phyloP scores from a whole-genome alignment of 2,888 invertebrate genomes.

The Nephrotoma appendiculata region DNA sequence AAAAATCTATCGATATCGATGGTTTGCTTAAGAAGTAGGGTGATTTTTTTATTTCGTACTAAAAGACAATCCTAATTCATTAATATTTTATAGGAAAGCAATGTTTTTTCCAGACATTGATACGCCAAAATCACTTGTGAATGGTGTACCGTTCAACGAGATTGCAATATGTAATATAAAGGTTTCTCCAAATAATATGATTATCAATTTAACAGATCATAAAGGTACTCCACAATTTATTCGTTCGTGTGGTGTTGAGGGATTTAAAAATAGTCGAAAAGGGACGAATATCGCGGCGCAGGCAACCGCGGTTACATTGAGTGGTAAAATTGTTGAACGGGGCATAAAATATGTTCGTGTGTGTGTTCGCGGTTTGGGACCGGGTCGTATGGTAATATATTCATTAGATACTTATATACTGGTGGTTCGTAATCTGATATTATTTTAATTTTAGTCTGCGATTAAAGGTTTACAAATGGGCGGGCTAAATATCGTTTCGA shows the following conservation, averaged over 20 bases:
- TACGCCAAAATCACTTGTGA: constrained; percentile 55
- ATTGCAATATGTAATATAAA: constrained; percentile 72
- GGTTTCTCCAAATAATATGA: constrained; percentile 78
- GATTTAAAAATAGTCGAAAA: constrained; percentile 88
- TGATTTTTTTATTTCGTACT: not conserved
- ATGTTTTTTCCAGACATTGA: constrained; percentile 58
- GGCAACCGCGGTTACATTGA: constrained; percentile 72
- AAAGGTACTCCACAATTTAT: constrained; percentile 45
- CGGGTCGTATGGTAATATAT: constrained; percentile 68
- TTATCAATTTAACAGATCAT: constrained; percentile 56
- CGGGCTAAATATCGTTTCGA: constrained; percentile 76
- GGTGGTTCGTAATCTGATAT: too few relatives aligned
- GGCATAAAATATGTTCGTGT: constrained; percentile 67
- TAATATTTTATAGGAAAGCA: constrained; percentile 40
- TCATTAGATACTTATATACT: not conserved
- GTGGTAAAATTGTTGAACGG: constrained; percentile 52
- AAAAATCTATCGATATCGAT: constrained; percentile 56
- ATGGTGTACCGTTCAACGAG: constrained; percentile 62
- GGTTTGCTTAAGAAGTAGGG: constrained; percentile 42
- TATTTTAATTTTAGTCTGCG: constrained; percentile 51
- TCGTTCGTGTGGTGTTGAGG: constrained; percentile 75
- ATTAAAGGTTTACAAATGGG: constrained; percentile 89
- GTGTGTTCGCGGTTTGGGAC: constrained; percentile 67
- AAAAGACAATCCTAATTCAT: not conserved
- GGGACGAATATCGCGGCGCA: constrained; percentile 96